Base-by-base conservation (phyloP, 2,797 vertebrate species). In the Scleropages formosus region DNA sequence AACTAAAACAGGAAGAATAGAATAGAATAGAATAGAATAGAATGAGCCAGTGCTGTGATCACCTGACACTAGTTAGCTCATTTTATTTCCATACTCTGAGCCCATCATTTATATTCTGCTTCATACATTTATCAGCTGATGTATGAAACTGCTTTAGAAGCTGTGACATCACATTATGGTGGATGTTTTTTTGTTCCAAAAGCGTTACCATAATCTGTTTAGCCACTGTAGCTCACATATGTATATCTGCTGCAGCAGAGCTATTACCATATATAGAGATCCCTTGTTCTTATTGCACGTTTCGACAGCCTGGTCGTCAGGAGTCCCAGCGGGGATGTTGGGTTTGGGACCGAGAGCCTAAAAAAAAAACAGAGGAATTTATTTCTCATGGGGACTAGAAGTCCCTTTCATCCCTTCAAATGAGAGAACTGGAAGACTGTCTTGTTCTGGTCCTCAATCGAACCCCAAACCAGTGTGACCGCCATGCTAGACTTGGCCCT, bases 291-390 rank as follows among this genome's bases (percentile, higher is more conserved):
- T 83, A 79, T 79, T 87, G 18, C 39, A n/a, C 15, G 0, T 27
- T 8, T 89, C 86, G 16, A 27, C 22, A 0, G 4, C 0, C 1
- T 0, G 20, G 31, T 88, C 85, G 15, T 93, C 91, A 0, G 18
- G 0, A 24, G 18, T 74, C 83, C 70, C 84, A 53, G 84, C 0
- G 10, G 84, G 77, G 20, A 92, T 84, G 3, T 74, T 26, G 0
- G 90, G 87, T 73, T 82, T 91, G 26, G 87, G 67, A 59, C 92
- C 92, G 53, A 93, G 90, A 62, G 76, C 80, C 92, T 93, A 62
- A 76, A 77, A 80, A n/a, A 86, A 75, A 83, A 78, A 49, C 15
- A 80, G 4, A 68, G 15, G 31, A 75, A 49, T 61, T 58, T 12
- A 74, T 39, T 64, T 64, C 20, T 62, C 12, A 13, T n/a, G 20